Base-by-base conservation (phyloP, 2,113 vertebrate genomes). In the Scalopus aquaticus region DNA sequence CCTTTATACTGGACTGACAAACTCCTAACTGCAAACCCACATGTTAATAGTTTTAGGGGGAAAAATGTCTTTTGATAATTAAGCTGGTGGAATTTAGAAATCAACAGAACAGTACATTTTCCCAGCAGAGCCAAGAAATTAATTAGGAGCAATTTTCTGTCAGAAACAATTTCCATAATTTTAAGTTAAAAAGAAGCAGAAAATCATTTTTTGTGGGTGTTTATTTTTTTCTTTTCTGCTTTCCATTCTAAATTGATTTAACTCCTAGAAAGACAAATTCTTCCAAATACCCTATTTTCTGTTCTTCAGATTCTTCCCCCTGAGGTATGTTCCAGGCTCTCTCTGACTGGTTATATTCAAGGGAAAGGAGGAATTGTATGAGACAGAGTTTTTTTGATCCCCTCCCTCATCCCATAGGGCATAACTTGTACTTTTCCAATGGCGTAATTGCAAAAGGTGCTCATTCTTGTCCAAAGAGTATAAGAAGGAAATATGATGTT, bases 131-230 rank as follows among this genome's bases (percentile, higher is more conserved):
- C 97, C 97, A n/a, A 96, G 97, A 98, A 98, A 98, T 98, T 98
- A 98, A 98, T 98, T 98, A 98, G 97, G 98, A 98, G 97, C 97
- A 98, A 98, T 98, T 98, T 98, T 97, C 98, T 98, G 98, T 98
- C 98, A 98, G 98, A 98, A 98, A 98, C 97, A 98, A 98, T 98
- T 98, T 98, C 98, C 98, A 98, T 98, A 98, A 98, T 98, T 98
- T 98, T 98, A 98, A 97, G 97, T 98, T 96, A 97, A 95, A 97
- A 93, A 98, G 98, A 98, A 97, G 91, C 97, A 97, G 96, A 98
- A 98, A 98, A 97, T 97, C 91, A 42, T 2, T 56, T 97, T 98
- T 98, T 96, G 72, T 95, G 90, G 73, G 73, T 94, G 64, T 96
- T 96, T 96, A 84, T 95, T 96, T 96, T 82, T 90, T 92, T 91